Conservation (phyloP, 2,888 invertebrate species). For the Keiferia lycopersicella region DNA sequence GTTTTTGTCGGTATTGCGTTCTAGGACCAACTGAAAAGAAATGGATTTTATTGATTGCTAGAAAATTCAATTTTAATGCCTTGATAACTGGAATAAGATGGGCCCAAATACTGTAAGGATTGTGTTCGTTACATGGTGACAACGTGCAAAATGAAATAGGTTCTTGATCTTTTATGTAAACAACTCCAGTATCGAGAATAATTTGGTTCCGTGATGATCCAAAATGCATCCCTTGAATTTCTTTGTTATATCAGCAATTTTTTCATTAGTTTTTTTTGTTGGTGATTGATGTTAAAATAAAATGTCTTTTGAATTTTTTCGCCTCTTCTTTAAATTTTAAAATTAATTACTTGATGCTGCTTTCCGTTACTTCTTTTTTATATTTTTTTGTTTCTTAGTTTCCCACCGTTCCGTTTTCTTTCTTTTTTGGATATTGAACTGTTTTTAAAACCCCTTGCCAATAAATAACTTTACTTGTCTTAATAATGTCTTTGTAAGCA, state of each 20-base stretch:
- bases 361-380: constrained; percentile 5
- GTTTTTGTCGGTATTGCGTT: constrained; percentile 28
- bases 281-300: constrained; percentile 14
- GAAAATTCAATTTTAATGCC: constrained; percentile 26
- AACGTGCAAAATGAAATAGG: constrained; percentile 29
- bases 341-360: background rate
- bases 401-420: constrained; percentile 20
- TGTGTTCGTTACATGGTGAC: constrained; percentile 28
- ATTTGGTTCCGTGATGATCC: constrained; percentile 27
- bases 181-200: too few relatives aligned
- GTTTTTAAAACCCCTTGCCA: constrained; percentile 13
- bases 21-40: constrained; percentile 26
- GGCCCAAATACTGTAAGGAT: constrained; percentile 28
- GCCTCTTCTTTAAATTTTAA: background rate
- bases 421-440: background rate
- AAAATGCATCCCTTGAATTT: constrained; percentile 30
- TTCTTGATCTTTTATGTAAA: constrained; percentile 30
- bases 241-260: constrained; percentile 10
- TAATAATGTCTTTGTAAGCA: background rate
- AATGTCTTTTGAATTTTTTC: constrained; percentile 17
- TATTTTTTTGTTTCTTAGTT: too few relatives aligned
- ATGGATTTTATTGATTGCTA: constrained; percentile 22
- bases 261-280: constrained; percentile 15
- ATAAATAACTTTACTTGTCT: background rate
- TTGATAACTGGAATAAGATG: constrained; percentile 28